phyloP scores from a whole-genome alignment of 2,888 invertebrate species.

The Lithophane leautieri region DNA sequence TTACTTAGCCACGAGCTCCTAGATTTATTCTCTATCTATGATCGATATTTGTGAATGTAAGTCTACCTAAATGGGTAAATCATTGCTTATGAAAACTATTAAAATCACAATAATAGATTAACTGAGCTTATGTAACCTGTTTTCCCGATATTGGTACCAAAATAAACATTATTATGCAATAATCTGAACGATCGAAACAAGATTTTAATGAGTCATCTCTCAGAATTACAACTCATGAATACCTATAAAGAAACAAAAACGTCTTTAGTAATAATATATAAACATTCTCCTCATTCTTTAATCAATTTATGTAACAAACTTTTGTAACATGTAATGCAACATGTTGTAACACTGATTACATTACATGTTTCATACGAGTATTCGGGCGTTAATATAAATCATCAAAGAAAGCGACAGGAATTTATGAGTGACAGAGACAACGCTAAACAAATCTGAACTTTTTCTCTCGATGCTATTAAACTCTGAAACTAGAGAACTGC shows the following conservation, averaged over 20 bases:
- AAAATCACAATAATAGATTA: neutral
- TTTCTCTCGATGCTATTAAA: neutral
- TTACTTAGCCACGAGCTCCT: no score
- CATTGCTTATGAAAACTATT: neutral
- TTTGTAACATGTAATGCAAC: slow-evolving; percentile 26
- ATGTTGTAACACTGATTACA: slow-evolving; percentile 9
- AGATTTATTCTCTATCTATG: neutral
- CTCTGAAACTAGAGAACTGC: slow-evolving; percentile 54
- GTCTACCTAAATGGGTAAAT: neutral
- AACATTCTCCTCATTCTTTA: neutral
- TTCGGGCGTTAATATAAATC: neutral
- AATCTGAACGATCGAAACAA: slow-evolving; percentile 7
- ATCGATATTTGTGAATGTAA: neutral
- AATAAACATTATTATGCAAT: slow-evolving; percentile 2
- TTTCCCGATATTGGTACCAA: slow-evolving; percentile 11
- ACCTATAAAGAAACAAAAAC: slow-evolving; percentile 3
- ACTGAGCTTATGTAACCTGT: neutral
- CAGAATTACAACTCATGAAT: slow-evolving; percentile 11
- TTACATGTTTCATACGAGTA: neutral
- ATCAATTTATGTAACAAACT: slow-evolving; percentile 14
- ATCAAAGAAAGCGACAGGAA: neutral
- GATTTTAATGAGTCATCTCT: slow-evolving; percentile 23
- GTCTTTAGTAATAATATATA: slow-evolving; percentile 2
- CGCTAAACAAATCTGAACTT: neutral
- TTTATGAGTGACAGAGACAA: neutral